These are phyloP conservation scores for Callionymus lyra DNA, from an alignment of 2,113 vertebrate species.

Conservation along the genomic window DNA sequence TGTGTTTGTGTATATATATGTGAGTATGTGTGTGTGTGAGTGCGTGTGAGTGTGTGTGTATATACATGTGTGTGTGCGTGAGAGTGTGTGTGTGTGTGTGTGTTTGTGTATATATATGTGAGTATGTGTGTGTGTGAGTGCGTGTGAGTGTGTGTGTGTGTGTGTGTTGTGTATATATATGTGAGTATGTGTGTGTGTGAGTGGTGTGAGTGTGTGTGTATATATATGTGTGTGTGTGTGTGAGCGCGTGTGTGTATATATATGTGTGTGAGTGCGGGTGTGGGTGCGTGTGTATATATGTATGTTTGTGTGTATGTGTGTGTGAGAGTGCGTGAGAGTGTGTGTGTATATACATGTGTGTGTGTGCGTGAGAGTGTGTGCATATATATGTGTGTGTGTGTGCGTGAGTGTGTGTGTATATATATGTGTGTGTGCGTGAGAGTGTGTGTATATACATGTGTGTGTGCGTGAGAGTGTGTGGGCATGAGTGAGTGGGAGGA, in stretches of 20 bases:
- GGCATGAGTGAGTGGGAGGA: background rate
- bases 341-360: background rate
- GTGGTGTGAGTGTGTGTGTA: background rate
- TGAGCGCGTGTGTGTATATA: background rate
- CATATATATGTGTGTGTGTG: background rate
- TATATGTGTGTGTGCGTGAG: too few relatives aligned
- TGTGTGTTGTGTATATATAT: too few relatives aligned
- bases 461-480: too few relatives aligned
- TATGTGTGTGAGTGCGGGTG: background rate
- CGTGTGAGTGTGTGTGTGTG: background rate
- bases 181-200: conserved; percentile 5
- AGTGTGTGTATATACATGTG: too few relatives aligned
- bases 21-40: background rate
- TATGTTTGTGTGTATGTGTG: conserved; percentile 2
- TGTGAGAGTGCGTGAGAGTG: background rate
- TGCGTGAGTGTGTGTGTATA: background rate
- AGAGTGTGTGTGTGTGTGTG: background rate
- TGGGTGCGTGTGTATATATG: too few relatives aligned
- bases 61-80: background rate
- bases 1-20: background rate
- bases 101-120: too few relatives aligned
- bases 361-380: background rate
- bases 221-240: background rate
- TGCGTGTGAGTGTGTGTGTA: conserved; percentile 1
- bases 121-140: conserved; percentile 3